phyloP scores from a whole-genome alignment of 2,888 invertebrate genomes.

The Coenonympha arcania region DNA sequence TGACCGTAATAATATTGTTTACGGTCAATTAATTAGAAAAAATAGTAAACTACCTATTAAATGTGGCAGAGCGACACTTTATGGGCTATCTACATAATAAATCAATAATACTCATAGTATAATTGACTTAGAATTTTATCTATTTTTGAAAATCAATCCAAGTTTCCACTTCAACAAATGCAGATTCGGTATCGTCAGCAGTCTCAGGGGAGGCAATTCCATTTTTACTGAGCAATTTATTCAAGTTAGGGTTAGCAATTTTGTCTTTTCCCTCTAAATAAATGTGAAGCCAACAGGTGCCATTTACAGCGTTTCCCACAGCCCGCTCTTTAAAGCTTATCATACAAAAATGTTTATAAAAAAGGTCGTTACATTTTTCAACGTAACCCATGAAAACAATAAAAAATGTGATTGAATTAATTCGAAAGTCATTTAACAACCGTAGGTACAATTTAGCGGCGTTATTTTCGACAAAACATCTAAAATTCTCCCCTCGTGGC shows the following conservation, averaged over 20 bases:
- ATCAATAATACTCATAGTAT: no score
- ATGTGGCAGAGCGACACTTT: no score
- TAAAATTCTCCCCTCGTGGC: background rate
- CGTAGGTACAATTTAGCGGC: background rate
- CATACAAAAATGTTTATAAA: background rate
- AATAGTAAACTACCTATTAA: no score
- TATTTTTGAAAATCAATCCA: background rate
- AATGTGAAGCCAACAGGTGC: no score
- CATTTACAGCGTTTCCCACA: no score
- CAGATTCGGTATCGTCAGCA: background rate
- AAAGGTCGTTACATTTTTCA: conserved; percentile 1
- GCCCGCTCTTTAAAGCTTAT: no score
- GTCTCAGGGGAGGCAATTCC: conserved; percentile 9
- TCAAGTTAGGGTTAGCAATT: background rate
- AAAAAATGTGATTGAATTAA: background rate
- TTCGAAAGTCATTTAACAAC: background rate
- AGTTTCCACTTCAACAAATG: background rate
- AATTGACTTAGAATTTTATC: no score
- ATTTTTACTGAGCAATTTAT: conserved; percentile 14
- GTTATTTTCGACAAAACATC: background rate
- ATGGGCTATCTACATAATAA: no score
- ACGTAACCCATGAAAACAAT: background rate
- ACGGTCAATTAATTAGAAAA: no score
- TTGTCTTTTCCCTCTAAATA: background rate
- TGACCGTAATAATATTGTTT: no score